Evolutionary conservation across 1,140 invertebrate species (phyloP).

Genomic region (Brachionus rotundiformis): DNA sequence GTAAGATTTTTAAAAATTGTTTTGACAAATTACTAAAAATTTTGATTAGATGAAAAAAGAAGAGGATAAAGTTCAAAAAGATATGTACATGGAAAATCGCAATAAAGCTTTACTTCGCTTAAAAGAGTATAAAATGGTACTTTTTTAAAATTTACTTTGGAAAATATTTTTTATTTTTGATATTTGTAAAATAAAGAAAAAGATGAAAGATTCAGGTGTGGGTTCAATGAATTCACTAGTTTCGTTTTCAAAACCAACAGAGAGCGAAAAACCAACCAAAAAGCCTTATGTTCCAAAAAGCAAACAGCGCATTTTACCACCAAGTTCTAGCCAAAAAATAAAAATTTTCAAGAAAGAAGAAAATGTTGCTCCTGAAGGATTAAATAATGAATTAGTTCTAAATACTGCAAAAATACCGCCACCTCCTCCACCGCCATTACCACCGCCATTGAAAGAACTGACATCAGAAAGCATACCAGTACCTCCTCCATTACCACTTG

Average conservation of each 20-base stretch:
- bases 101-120: conserved; percentile 36
- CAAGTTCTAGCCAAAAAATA: background rate
- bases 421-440: background rate
- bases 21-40: no score
- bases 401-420: background rate
- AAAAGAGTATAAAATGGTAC: conserved; percentile 41
- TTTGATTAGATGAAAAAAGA: conserved; percentile 48
- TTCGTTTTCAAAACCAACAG: background rate
- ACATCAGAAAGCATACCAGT: no score
- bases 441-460: no score
- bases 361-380: background rate
- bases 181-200: no score
- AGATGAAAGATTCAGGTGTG: background rate
- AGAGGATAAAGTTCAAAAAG: conserved; percentile 33
- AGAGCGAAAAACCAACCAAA: background rate
- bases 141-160: background rate
- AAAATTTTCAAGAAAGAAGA: conserved; percentile 12
- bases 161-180: no score
- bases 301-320: conserved; percentile 35
- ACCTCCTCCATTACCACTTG: background rate
- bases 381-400: background rate
- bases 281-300: conserved; percentile 40
- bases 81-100: conserved; percentile 34
- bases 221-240: background rate
- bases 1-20: background rate